Evolutionary conservation across 2,888 invertebrate species (phyloP).

Genomic region (Nowickia ferox): DNA sequence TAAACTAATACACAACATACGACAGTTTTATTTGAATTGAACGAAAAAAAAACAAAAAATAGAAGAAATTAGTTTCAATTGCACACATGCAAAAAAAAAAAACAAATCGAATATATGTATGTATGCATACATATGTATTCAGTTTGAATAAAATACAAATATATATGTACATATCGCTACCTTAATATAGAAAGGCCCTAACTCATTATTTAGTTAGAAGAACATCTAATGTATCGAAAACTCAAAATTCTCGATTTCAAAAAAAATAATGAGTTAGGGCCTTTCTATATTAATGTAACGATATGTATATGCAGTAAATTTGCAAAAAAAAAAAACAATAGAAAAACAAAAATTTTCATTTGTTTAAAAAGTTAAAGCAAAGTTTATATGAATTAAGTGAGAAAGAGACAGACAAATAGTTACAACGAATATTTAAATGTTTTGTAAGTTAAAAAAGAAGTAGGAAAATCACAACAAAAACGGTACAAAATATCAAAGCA

Average conservation of each 20-base stretch:
- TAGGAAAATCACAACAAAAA: conserved; percentile 63
- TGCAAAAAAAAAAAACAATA: conserved; percentile 30
- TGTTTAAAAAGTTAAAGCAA: conserved; percentile 47
- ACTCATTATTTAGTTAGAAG: too few relatives aligned
- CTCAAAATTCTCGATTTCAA: too few relatives aligned
- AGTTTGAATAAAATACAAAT: conserved; percentile 24
- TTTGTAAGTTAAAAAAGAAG: conserved; percentile 58
- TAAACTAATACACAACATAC: conserved; percentile 57
- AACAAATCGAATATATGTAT: conserved; percentile 13
- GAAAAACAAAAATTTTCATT: conserved; percentile 39
- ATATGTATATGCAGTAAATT: background rate
- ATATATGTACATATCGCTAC: conserved; percentile 5
- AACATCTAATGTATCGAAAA: too few relatives aligned
- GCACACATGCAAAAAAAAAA: conserved; percentile 70
- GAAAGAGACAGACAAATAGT: conserved; percentile 60
- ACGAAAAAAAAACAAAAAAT: conserved; percentile 28
- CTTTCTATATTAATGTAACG: too few relatives aligned
- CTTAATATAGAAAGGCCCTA: too few relatives aligned
- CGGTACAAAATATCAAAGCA: conserved; percentile 62
- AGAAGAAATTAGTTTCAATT: conserved; percentile 67
- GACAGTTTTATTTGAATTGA: conserved; percentile 57
- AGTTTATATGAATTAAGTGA: conserved; percentile 29
- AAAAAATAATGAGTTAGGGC: too few relatives aligned
- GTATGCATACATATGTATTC: conserved; percentile 12
- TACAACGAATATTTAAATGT: conserved; percentile 61